phyloP scores from a whole-genome alignment of 92 coral and sea anemone species.

The Epizoanthus fatuus region DNA sequence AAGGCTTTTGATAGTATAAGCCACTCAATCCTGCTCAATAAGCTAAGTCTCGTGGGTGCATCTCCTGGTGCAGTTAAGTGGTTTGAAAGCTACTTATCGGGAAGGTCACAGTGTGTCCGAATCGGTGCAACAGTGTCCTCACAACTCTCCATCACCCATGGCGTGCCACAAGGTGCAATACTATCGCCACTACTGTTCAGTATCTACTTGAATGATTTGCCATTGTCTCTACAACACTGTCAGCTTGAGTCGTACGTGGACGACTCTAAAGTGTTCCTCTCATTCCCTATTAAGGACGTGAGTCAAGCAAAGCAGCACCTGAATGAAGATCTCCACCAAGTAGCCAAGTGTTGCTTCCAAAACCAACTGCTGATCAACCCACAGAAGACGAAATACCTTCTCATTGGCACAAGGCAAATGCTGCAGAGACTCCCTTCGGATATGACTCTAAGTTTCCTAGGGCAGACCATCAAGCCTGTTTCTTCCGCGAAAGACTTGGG shows the following conservation, averaged over 20 bases:
- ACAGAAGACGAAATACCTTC: too few species aligned
- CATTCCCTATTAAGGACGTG: slow-evolving; percentile 11
- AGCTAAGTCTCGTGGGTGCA: slow-evolving; percentile 5
- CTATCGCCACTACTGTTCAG: slow-evolving; percentile 19
- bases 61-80: slow-evolving; percentile 13
- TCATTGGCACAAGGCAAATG: too few species aligned
- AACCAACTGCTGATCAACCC: background rate
- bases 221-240: too few species aligned
- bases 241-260: slow-evolving; percentile 28
- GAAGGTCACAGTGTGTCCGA: slow-evolving; percentile 21
- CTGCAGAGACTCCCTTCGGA: too few species aligned
- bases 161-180: slow-evolving; percentile 19
- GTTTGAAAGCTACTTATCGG: slow-evolving; percentile 24
- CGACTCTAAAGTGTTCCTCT: slow-evolving; percentile 29
- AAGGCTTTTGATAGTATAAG: slow-evolving; percentile 18
- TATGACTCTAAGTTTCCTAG: too few species aligned
- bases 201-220: background rate
- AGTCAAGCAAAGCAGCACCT: slow-evolving; percentile 12
- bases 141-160: slow-evolving; percentile 3
- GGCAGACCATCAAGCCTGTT: too few species aligned
- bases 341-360: background rate
- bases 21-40: slow-evolving; percentile 27
- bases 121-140: slow-evolving; percentile 23
- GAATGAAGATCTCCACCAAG: slow-evolving; percentile 16
- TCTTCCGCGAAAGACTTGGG: too few species aligned